phyloP scores from a whole-genome alignment of 2,797 vertebrate genomes.

The Pantherophis alleghaniensis region DNA sequence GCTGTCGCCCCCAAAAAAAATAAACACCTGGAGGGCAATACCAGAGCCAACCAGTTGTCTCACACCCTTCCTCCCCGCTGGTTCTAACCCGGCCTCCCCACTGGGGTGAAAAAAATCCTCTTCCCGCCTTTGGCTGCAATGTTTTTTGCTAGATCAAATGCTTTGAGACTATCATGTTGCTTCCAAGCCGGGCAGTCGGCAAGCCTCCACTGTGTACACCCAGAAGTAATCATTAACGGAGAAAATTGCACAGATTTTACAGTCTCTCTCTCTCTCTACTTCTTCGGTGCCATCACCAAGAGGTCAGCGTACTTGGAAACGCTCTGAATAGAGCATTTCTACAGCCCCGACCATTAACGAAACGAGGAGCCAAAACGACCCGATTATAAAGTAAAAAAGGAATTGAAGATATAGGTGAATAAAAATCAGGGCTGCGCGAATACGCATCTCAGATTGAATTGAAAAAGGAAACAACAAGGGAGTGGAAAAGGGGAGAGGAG shows the following conservation, averaged over 20 bases:
- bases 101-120: neutral
- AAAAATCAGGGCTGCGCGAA: too few species aligned
- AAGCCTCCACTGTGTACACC: constrained; percentile 28
- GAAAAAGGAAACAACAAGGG: too few species aligned
- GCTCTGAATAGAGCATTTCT: fast-evolving
- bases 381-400: neutral
- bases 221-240: constrained; percentile 63
- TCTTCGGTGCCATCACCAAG: neutral
- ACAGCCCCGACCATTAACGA: neutral
- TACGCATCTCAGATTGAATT: too few species aligned
- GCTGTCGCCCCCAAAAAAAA: neutral
- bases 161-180: constrained; percentile 22
- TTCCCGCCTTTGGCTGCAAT: neutral
- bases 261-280: constrained; percentile 28
- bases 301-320: neutral
- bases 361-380: neutral
- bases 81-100: constrained; percentile 21
- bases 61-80: constrained; percentile 31
- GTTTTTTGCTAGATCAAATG: constrained; percentile 38
- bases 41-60: neutral
- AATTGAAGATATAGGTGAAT: too few species aligned
- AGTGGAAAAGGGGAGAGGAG: too few species aligned
- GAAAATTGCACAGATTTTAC: neutral
- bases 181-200: constrained; percentile 37
- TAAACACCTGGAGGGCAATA: neutral